These are phyloP conservation scores for Pycnonotus jocosus DNA, from an alignment of 2,113 vertebrate species.

Conservation along the genomic window DNA sequence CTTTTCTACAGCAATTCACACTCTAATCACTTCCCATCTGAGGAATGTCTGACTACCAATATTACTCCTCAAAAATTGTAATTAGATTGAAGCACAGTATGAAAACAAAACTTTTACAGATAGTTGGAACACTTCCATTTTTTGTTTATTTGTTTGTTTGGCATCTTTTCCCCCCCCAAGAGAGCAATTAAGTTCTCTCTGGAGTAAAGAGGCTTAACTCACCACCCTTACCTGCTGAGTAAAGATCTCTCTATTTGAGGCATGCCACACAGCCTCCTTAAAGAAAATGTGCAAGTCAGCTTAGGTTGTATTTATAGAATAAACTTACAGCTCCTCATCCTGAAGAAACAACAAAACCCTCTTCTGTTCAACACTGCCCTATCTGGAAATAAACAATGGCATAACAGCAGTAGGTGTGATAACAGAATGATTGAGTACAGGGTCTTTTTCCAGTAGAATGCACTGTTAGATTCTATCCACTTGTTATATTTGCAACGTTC, in stretches of 20 bases:
- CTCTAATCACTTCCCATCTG: neutral
- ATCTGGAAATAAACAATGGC: neutral
- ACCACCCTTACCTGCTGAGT: neutral
- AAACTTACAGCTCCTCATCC: neutral
- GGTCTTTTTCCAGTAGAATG: neutral
- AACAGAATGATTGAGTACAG: neutral
- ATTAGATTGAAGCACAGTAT: neutral
- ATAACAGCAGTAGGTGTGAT: neutral
- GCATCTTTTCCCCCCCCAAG: accelerated
- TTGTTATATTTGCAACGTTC: neutral
- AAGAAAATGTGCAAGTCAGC: neutral
- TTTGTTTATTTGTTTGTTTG: neutral
- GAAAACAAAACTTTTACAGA: neutral
- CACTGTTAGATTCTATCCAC: neutral
- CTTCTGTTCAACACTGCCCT: neutral
- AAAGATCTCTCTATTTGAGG: neutral
- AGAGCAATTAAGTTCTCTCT: neutral
- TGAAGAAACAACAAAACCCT: neutral
- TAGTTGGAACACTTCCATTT: neutral
- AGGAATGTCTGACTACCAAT: neutral
- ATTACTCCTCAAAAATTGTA: constrained; percentile 3
- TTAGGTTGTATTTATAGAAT: neutral
- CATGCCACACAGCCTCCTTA: neutral
- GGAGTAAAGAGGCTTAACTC: neutral
- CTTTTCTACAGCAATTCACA: neutral